A percentile compares a stretch with the other conserved stretches of the same genome.
Evolutionary conservation across 1,140 invertebrate species (phyloP).

Genomic region (Zaprionus ghesquierei): DNA sequence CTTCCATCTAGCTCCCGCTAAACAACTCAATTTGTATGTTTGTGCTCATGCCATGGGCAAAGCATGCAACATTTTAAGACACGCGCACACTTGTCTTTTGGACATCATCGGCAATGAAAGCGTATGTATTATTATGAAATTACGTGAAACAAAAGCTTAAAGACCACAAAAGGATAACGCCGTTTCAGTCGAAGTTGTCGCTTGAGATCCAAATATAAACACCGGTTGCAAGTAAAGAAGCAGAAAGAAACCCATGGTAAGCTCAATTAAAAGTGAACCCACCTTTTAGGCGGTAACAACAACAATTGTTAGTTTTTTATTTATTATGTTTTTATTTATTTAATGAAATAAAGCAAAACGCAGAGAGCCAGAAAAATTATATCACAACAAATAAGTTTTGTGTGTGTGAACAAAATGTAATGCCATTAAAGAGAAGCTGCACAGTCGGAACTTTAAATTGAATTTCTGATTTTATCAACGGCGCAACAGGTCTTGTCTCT

Average conservation of each 20-base stretch:
- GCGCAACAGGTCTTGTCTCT: background rate
- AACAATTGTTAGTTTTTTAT: constrained; percentile 46
- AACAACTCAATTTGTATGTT: constrained; percentile 28
- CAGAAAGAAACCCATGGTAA: constrained; percentile 15
- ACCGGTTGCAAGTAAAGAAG: background rate
- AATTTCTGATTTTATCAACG: constrained; percentile 29
- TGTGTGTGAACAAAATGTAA: constrained; percentile 35
- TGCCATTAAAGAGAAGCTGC: constrained; percentile 43
- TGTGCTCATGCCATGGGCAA: constrained; percentile 17
- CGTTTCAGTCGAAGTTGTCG: constrained; percentile 28
- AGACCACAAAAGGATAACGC: constrained; percentile 42
- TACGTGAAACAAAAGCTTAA: constrained; percentile 40
- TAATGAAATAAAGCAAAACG: constrained; percentile 40
- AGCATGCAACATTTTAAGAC: constrained; percentile 25
- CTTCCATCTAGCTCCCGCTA: background rate
- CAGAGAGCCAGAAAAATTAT: constrained; percentile 35
- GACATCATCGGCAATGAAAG: constrained; percentile 20
- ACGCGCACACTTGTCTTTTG: constrained; percentile 4
- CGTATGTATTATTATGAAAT: constrained; percentile 14
- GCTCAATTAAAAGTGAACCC: constrained; percentile 62
- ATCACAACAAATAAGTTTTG: constrained; percentile 45
- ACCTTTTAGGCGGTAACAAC: constrained; percentile 32
- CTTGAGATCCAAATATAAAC: constrained; percentile 17
- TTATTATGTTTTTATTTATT: constrained; percentile 59
- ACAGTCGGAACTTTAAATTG: constrained; percentile 10